phyloP scores from a whole-genome alignment of 2,797 vertebrate genomes.

The Gila robusta region DNA sequence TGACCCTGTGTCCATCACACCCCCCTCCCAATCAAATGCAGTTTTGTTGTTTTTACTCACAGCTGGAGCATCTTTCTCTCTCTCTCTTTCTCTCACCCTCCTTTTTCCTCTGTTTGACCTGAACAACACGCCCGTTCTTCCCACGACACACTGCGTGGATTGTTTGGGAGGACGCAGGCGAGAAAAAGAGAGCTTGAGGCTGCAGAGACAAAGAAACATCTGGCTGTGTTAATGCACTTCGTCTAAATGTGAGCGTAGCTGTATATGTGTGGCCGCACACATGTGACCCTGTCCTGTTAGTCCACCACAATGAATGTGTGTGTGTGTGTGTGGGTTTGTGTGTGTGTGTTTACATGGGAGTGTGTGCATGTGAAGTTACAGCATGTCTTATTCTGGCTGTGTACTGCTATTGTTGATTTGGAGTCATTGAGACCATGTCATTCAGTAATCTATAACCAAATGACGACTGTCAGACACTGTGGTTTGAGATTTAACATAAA shows the following conservation, averaged over 20 bases:
- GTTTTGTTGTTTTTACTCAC: slow-evolving; percentile 85
- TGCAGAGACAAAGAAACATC: slow-evolving; percentile 84
- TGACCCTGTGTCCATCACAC: slow-evolving; percentile 77
- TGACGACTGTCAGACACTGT: neutral
- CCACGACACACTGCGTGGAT: slow-evolving; percentile 80
- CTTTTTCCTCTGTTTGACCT: slow-evolving; percentile 79
- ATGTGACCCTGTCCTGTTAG: slow-evolving; percentile 28
- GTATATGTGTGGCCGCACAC: slow-evolving; percentile 7
- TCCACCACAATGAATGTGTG: slow-evolving; percentile 13
- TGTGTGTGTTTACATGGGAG: slow-evolving; percentile 3
- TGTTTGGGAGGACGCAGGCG: slow-evolving; percentile 81
- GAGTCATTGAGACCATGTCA: slow-evolving; percentile 23
- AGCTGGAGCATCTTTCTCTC: slow-evolving; percentile 80
- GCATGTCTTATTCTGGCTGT: slow-evolving; percentile 20
- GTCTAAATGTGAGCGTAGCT: slow-evolving; percentile 70
- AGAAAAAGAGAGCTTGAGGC: slow-evolving; percentile 70
- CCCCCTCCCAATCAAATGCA: slow-evolving; percentile 80
- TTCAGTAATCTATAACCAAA: slow-evolving; percentile 35
- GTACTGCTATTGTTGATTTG: slow-evolving; percentile 9
- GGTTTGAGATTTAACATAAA: neutral
- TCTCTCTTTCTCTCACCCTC: slow-evolving; percentile 39
- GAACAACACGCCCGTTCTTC: slow-evolving; percentile 83
- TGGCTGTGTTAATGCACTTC: slow-evolving; percentile 80
- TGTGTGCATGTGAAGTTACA: slow-evolving; percentile 33
- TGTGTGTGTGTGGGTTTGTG: slow-evolving; percentile 2